These are phyloP conservation scores for Troides helena DNA, from an alignment of 2,888 invertebrate species.

Conservation along the genomic window DNA sequence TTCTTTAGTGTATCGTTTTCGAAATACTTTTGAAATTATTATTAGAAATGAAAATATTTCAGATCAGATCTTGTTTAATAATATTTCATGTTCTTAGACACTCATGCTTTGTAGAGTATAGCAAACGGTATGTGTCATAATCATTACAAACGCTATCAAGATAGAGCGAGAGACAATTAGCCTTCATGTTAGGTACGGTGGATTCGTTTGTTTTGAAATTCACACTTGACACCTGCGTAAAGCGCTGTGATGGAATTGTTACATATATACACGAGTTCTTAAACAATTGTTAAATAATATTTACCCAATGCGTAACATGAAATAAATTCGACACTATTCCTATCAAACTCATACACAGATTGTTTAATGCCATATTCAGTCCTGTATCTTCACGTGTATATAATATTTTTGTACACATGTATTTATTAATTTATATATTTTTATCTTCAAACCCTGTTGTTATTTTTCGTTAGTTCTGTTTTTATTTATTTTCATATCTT, in stretches of 20 bases:
- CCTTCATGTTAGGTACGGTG: conserved; percentile 7
- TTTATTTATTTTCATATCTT: too few species aligned
- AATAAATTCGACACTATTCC: too few species aligned
- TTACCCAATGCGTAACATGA: background rate
- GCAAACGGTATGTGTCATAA: background rate
- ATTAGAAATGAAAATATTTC: too few species aligned
- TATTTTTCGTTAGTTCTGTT: too few species aligned
- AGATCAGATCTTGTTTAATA: background rate
- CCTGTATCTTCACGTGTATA: too few species aligned
- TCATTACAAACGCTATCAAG: conserved; percentile 4
- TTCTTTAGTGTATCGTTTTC: too few species aligned
- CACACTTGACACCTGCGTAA: conserved; percentile 18
- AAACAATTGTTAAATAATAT: conserved; percentile 17
- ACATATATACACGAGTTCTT: conserved; percentile 10
- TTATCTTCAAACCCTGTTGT: too few species aligned
- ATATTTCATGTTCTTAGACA: background rate
- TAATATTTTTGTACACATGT: too few species aligned
- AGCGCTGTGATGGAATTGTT: conserved; percentile 7
- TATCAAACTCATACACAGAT: too few species aligned
- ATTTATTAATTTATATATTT: too few species aligned
- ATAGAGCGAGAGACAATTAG: conserved; percentile 14
- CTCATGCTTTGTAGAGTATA: background rate
- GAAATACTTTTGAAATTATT: too few species aligned
- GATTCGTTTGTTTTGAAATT: conserved; percentile 25
- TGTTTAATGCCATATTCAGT: too few species aligned